Percentiles rank a stretch among this genome's conserved stretches.
These are phyloP conservation scores for Aptenodytes forsteri DNA, from an alignment of 2,113 vertebrate species.

Conservation along the genomic window DNA sequence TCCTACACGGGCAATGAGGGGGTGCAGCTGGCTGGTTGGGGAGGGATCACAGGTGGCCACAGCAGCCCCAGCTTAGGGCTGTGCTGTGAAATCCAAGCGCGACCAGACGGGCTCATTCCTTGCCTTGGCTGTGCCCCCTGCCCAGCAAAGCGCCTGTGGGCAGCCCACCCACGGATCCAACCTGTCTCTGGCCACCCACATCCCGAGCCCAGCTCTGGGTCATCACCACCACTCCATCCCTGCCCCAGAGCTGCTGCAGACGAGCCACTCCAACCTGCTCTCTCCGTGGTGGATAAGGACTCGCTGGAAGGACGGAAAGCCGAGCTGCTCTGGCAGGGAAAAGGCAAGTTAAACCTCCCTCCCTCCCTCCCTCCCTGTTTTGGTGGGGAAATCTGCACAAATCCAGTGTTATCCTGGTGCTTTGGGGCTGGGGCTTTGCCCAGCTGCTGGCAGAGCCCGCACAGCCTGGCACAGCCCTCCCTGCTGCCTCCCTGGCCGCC, in stretches of 20 bases:
- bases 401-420: background rate
- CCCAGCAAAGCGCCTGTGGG: rapidly evolving
- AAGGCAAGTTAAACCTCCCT: background rate
- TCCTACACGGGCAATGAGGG: rapidly evolving
- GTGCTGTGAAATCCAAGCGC: background rate
- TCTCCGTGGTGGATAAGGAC: rapidly evolving
- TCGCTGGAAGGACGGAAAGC: rapidly evolving
- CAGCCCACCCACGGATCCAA: background rate
- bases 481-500: background rate
- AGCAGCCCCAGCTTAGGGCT: background rate
- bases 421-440: background rate
- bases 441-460: slow-evolving; percentile 21
- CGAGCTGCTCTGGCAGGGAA: background rate
- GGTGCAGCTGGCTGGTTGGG: rapidly evolving
- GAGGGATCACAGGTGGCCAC: background rate
- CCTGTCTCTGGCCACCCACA: background rate
- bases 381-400: slow-evolving; percentile 25
- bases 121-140: background rate
- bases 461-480: slow-evolving; percentile 25
- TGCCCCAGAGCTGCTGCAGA: background rate
- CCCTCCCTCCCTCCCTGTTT: background rate
- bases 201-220: background rate
- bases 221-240: background rate
- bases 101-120: background rate
- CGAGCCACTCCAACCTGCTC: background rate